Percentiles rank a stretch among this genome's conserved stretches.
Evolutionary conservation across 2,888 invertebrate species (phyloP).

Genomic region (Byasa hedistus): DNA sequence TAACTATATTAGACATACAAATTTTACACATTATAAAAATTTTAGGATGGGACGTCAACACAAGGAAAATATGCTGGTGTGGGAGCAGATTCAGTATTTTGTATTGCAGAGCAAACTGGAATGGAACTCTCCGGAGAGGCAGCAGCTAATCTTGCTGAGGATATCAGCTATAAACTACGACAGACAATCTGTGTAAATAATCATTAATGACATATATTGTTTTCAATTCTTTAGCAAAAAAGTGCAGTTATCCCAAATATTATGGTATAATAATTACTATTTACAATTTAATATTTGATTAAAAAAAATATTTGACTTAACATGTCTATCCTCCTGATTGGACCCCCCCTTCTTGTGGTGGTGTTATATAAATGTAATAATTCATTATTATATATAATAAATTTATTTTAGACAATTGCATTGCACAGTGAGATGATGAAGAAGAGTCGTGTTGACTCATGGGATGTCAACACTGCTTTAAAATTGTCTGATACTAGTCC

Average conservation of each 20-base stretch:
- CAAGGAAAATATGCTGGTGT: constrained; percentile 74
- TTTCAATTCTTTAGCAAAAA: too few relatives aligned
- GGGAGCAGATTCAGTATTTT: constrained; percentile 66
- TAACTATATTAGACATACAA: too few relatives aligned
- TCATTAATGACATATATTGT: too few relatives aligned
- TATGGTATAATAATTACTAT: too few relatives aligned
- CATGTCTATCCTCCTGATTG: neutral
- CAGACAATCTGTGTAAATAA: constrained; percentile 72
- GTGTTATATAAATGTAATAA: neutral
- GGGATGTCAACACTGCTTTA: constrained; percentile 67
- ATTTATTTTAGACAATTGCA: constrained; percentile 61
- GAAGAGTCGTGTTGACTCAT: constrained; percentile 64
- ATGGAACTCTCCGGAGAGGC: constrained; percentile 67
- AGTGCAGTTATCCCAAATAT: too few relatives aligned
- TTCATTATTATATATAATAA: neutral
- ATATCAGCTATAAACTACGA: constrained; percentile 74
- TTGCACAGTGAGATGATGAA: constrained; percentile 73
- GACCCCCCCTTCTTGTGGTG: neutral
- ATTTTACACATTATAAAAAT: neutral
- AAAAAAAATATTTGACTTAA: too few relatives aligned
- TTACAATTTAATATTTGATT: too few relatives aligned
- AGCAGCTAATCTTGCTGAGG: constrained; percentile 70
- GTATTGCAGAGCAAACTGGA: constrained; percentile 71
- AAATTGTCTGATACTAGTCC: constrained; percentile 66
- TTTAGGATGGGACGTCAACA: constrained; percentile 62